phyloP scores from a whole-genome alignment of 2,113 vertebrate genomes.

The Geococcyx californianus region DNA sequence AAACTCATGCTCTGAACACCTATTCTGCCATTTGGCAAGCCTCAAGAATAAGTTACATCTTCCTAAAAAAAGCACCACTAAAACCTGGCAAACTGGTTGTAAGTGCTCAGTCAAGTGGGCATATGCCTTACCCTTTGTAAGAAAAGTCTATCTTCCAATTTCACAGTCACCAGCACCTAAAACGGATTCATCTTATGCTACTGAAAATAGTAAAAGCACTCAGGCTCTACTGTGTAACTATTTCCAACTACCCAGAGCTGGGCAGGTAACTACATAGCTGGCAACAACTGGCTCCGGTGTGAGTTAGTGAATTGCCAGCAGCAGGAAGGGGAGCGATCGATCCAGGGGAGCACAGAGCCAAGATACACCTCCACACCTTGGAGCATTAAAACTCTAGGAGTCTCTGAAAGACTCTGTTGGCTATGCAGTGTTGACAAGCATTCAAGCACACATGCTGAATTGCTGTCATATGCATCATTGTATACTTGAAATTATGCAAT shows the following conservation, averaged over 20 bases:
- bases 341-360: not conserved
- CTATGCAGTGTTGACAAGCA: not conserved
- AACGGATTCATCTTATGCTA: not conserved
- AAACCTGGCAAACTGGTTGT: not conserved
- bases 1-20: rapidly evolving
- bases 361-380: not conserved
- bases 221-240: not conserved
- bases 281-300: not conserved
- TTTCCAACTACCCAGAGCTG: not conserved
- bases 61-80: not conserved
- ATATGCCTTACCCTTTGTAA: not conserved
- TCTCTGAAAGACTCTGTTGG: not conserved
- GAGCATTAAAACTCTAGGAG: not conserved
- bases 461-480: not conserved
- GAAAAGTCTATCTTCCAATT: not conserved
- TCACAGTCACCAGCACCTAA: not conserved
- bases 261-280: not conserved
- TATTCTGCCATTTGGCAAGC: not conserved
- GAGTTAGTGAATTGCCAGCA: rapidly evolving
- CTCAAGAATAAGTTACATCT: not conserved
- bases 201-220: not conserved
- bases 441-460: not conserved
- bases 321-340: rapidly evolving
- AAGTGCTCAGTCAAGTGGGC: not conserved
- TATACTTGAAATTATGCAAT: not conserved